phyloP scores from a whole-genome alignment of 2,113 vertebrate genomes.

The Xenus cinereus region DNA sequence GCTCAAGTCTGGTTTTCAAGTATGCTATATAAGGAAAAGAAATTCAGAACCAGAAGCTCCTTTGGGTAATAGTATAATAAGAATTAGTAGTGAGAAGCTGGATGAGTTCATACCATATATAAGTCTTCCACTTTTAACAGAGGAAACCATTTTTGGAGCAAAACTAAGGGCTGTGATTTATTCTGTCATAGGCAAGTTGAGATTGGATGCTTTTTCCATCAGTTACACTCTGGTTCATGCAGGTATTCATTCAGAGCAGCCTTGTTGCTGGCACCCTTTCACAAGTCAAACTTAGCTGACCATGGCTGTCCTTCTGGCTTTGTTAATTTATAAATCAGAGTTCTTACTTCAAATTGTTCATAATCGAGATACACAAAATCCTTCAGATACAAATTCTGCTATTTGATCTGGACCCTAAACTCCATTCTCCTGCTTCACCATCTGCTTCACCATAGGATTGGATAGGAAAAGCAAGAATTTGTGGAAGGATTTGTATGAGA shows the following conservation, averaged over 20 bases:
- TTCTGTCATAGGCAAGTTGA: neutral
- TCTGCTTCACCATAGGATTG: neutral
- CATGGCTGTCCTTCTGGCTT: neutral
- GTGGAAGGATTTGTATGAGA: neutral
- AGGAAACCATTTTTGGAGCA: neutral
- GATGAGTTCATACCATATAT: neutral
- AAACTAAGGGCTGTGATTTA: neutral
- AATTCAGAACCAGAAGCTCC: neutral
- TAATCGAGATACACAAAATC: neutral
- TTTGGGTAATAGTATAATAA: neutral
- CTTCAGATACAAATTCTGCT: neutral
- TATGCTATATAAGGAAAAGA: neutral
- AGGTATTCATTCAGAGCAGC: neutral
- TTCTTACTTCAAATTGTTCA: neutral
- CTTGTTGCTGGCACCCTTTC: neutral
- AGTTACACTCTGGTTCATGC: neutral
- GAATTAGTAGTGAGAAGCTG: neutral
- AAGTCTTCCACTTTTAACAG: neutral
- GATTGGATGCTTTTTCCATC: neutral
- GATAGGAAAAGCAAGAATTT: neutral
- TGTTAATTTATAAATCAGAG: neutral
- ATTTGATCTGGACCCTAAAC: neutral
- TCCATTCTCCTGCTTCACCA: neutral
- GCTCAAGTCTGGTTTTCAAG: neutral
- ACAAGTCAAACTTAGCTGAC: neutral